These are phyloP conservation scores for Sipha maydis DNA, from an alignment of 2,888 invertebrate species.

Conservation along the genomic window DNA sequence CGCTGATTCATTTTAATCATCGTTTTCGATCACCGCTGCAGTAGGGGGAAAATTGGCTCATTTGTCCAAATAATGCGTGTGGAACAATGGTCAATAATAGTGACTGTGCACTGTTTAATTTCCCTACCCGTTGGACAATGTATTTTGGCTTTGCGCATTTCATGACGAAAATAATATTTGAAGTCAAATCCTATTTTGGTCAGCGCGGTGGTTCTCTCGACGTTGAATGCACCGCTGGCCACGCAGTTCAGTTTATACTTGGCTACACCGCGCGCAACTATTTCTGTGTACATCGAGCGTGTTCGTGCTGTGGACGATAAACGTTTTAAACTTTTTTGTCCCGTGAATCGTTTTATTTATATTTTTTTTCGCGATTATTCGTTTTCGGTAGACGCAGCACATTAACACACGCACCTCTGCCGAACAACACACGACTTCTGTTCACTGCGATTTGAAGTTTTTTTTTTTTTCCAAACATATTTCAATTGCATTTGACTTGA, in stretches of 20 bases:
- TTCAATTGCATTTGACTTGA: neutral
- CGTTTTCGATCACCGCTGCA: neutral
- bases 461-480: neutral
- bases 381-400: neutral
- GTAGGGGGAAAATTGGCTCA: neutral
- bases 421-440: too few species aligned
- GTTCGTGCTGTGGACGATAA: neutral
- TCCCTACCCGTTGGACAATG: constrained; percentile 57
- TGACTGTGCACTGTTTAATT: constrained; percentile 17
- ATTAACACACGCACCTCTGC: too few species aligned
- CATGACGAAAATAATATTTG: constrained; percentile 61
- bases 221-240: constrained; percentile 44
- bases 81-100: constrained; percentile 39
- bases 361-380: neutral
- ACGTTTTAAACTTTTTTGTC: neutral
- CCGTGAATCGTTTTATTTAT: neutral
- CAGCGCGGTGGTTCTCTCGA: constrained; percentile 51
- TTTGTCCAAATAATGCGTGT: neutral
- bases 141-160: constrained; percentile 60
- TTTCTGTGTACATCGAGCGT: constrained; percentile 37
- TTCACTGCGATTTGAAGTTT: neutral
- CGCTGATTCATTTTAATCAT: neutral
- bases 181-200: constrained; percentile 62
- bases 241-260: constrained; percentile 56
- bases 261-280: constrained; percentile 46